Evolutionary conservation across 35 echinoderm and acorn worm genomes (phyloP).

Genomic region (Diadema setosum): DNA sequence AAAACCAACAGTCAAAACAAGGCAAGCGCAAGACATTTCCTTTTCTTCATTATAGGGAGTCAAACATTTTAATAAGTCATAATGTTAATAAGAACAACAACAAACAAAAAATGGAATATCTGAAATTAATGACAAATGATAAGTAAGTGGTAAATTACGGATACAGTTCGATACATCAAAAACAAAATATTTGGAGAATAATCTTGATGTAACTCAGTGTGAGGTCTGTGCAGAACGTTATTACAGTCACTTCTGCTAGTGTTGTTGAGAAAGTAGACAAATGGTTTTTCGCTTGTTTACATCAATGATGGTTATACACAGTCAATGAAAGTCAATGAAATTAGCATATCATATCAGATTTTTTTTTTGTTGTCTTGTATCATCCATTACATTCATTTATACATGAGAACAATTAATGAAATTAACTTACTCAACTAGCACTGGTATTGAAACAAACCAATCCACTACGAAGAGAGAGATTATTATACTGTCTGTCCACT

Average conservation of each 20-base stretch:
- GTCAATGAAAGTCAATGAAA: neutral
- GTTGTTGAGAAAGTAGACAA: neutral
- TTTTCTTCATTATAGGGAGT: neutral
- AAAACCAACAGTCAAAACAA: too few species aligned
- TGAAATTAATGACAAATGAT: slow-evolving; percentile 1
- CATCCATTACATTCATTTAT: too few species aligned
- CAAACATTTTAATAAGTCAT: slow-evolving; percentile 4
- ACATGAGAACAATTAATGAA: too few species aligned
- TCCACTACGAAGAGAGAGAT: too few species aligned
- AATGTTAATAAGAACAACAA: neutral
- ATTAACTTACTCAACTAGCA: too few species aligned
- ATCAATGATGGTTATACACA: neutral
- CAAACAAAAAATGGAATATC: neutral
- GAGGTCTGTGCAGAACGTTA: neutral
- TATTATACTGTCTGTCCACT: too few species aligned
- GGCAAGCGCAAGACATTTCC: too few species aligned
- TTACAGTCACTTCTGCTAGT: neutral
- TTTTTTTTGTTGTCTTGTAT: too few species aligned
- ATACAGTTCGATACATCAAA: neutral
- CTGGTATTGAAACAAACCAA: too few species aligned
- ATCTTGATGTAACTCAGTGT: neutral
- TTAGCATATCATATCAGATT: too few species aligned
- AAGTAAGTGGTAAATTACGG: neutral
- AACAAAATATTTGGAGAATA: neutral
- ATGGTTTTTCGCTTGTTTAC: neutral